Evolutionary conservation across 1,140 invertebrate species (phyloP), one percentile per base, ranked within the genome.

Genomic region (Drosophila ohnishii): DNA sequence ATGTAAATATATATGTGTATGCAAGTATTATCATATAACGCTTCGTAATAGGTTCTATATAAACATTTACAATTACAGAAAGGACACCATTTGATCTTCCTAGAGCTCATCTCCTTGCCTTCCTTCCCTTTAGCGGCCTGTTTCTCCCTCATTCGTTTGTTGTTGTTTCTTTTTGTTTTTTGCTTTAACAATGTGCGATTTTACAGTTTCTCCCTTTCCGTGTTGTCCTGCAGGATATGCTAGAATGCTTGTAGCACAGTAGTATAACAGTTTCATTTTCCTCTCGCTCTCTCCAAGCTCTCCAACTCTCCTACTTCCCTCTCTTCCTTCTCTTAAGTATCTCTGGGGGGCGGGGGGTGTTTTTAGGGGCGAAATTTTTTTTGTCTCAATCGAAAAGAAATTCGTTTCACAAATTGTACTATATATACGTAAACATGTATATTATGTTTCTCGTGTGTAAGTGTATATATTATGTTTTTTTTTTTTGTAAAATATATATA

Each of bases 51-150:
- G 74, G 64, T 76, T 70, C 65, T 73, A 72, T 84, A 87, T 83
- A 86, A 86, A 86, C 82, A 86, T 87, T 82, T 86, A 87, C 83
- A 86, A 76, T 87, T 86, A 82, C 50, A 78, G 77, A 85, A 81
- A 79, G 67, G 67, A 71, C 67, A 71, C 67, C 42, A n/a, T 50
- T 28, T 22, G 50, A 53, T 55, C 51, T 64, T 65, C 40, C 50
- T 66, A 45, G 42, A 55, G 42, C 59, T 55, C 50, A 40, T 47
- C 40, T 59, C 16, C 22, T 39, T 44, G 30, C 42, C 62, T 2
- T 16, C 37, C 19, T 51, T 16, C 6, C 14, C 11, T 6, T 35
- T 51, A 51, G 48, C 48, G 48, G 48, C 48, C 48, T 53, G 16
- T 37, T 53, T 55, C n/a, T 28, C 13, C 44, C 16, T 25, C 28